Base-by-base conservation (phyloP, 2,113 vertebrate species). In the Pseudorhombus dupliciocellatus region DNA sequence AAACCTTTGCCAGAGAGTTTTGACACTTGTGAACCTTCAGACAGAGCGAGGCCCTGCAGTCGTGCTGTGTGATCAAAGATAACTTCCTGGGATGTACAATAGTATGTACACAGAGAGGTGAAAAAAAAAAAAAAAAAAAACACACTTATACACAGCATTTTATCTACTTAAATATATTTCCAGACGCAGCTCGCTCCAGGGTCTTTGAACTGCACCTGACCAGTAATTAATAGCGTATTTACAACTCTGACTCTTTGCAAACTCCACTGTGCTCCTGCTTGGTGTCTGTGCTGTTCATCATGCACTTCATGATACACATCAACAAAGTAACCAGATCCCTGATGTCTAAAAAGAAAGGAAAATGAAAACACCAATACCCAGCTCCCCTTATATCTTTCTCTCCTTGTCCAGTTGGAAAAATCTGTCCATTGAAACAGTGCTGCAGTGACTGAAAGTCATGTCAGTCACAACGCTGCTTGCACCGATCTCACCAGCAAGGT, bases 221-320 rank as follows among this genome's bases (percentile, higher is more conserved):
- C 31, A 77, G 59, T 82, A 83, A 82, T 77, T 76, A n/a, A n/a
- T n/a, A 70, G 51, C 58, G 73, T 81, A 77, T 84, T 88, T 84
- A 64, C 74, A 77, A 63, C 75, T 76, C 65, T 58, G 59, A 52
- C 54, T 79, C 56, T 75, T 48, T 62, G 37, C 26, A 37, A 65
- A 66, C 12, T 62, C 71, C 66, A 56, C 70, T 69, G 60, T 31
- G 25, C 37, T 82, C 57, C 62, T 52, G 55, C 57, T 61, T 11
- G 67, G 46, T 66, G 26, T 72, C 52, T 76, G 52, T 80, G 67
- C 76, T 73, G 54, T 78, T 85, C 51, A 42, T 28, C 70, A 31
- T 51, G 25, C 42, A 65, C 50, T 53, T 79, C 56, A 53, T 60
- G 37, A 69, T 37, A 58, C 31, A 61, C 63, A 63, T 54, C 61